Percentiles rank a stretch among this genome's conserved stretches.
Evolutionary conservation across 2,113 vertebrate species (phyloP).

Genomic region (Accipiter virgatus): DNA sequence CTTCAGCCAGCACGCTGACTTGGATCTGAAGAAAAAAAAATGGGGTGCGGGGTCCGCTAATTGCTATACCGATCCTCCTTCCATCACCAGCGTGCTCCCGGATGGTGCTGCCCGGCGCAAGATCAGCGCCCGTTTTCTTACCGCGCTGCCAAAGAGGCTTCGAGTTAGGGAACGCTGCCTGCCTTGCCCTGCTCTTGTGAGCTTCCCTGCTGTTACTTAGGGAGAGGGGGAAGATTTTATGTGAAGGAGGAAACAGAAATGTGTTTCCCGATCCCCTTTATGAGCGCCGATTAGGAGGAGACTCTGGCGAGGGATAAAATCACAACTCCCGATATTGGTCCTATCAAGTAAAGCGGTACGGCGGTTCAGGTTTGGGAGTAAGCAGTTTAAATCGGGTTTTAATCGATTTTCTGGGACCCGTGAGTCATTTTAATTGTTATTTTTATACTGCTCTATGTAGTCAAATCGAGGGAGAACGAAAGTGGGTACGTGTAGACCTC

Average conservation of each 20-base stretch:
- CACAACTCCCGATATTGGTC: not conserved
- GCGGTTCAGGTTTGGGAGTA: not conserved
- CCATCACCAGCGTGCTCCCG: not conserved
- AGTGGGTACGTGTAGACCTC: not conserved
- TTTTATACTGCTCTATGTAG: not conserved
- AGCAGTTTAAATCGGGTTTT: not conserved
- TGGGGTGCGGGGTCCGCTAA: slow-evolving; percentile 4
- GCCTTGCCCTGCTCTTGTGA: not conserved
- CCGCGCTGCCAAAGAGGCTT: not conserved
- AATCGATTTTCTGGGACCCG: not conserved
- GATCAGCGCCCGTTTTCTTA: not conserved
- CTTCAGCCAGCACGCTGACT: slow-evolving; percentile 75
- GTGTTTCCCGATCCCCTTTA: not conserved
- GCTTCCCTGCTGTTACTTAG: not conserved
- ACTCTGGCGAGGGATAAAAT: not conserved
- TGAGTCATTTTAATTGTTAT: not conserved
- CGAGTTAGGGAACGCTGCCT: not conserved
- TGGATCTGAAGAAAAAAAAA: slow-evolving; percentile 36
- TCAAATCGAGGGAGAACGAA: not conserved
- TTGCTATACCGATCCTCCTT: slow-evolving; percentile 1
- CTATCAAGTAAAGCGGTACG: not conserved
- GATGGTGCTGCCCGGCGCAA: not conserved
- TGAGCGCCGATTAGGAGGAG: not conserved
- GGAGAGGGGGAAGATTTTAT: not conserved
- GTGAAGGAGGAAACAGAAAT: not conserved